phyloP scores from a whole-genome alignment of 2,797 vertebrate genomes.

The Acanthurus leucopareius region DNA sequence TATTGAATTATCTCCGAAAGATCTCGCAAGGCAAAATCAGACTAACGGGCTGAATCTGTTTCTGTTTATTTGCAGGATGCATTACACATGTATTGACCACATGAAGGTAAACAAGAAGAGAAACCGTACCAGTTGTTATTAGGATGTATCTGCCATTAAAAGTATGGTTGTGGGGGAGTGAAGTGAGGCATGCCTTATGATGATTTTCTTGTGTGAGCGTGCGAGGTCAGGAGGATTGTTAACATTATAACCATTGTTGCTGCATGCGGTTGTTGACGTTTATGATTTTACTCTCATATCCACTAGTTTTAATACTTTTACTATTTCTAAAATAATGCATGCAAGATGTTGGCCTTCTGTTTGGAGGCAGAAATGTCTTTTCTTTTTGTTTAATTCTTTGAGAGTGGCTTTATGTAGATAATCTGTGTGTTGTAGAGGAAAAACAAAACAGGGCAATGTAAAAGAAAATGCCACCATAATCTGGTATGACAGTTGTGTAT shows the following conservation, averaged over 20 bases:
- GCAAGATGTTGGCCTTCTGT: constrained; percentile 82
- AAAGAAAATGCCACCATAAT: constrained; percentile 71
- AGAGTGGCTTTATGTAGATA: constrained; percentile 81
- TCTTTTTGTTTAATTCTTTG: constrained; percentile 67
- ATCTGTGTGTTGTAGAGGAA: constrained; percentile 73
- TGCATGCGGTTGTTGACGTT: constrained; percentile 94
- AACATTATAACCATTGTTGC: constrained; percentile 89
- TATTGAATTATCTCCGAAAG: constrained; percentile 1
- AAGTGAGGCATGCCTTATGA: constrained; percentile 94
- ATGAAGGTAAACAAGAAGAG: constrained; percentile 83
- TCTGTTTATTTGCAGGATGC: constrained; percentile 75
- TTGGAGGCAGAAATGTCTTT: constrained; percentile 75
- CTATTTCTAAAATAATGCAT: constrained; percentile 84
- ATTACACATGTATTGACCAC: constrained; percentile 82
- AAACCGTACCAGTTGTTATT: constrained; percentile 70
- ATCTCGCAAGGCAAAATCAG: not conserved
- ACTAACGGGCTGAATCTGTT: constrained; percentile 25
- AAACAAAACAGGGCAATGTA: constrained; percentile 73
- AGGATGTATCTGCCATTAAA: constrained; percentile 77
- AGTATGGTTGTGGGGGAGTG: constrained; percentile 65
- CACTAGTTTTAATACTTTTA: constrained; percentile 76
- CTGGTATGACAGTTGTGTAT: constrained; percentile 81
- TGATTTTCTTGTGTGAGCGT: constrained; percentile 90
- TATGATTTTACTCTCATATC: constrained; percentile 64
- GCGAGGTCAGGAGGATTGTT: constrained; percentile 87